Conservation (phyloP, 2,888 invertebrate species). For the Himalopsyche tibetana region DNA sequence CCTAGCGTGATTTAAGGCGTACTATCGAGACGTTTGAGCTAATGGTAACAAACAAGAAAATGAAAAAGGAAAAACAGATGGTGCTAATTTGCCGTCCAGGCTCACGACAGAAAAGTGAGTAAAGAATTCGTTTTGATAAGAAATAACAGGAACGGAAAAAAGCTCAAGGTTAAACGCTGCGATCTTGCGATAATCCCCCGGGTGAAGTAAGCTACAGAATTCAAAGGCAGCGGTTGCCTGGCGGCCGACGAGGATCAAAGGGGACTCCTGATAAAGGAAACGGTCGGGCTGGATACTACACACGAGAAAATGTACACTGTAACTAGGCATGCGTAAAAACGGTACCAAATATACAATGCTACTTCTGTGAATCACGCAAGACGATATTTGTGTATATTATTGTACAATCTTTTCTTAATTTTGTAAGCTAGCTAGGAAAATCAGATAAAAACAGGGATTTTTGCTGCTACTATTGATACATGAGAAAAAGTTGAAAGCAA, state of each 20-base stretch:
- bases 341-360: too few species aligned
- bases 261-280: not conserved
- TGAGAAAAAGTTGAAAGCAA: too few species aligned
- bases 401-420: too few species aligned
- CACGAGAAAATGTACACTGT: too few species aligned
- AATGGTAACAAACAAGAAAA: not conserved
- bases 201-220: conserved; percentile 18
- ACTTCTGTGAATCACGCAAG: too few species aligned
- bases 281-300: not conserved
- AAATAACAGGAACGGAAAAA: not conserved
- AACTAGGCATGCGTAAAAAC: too few species aligned
- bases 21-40: too few species aligned
- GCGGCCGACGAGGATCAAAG: conserved; percentile 8
- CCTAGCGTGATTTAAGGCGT: too few species aligned
- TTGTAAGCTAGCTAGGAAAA: too few species aligned
- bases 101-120: not conserved
- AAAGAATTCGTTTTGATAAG: conserved; percentile 32
- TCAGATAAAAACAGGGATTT: too few species aligned
- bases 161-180: conserved; percentile 20
- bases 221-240: conserved; percentile 7
- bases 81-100: not conserved
- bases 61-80: conserved; percentile 16
- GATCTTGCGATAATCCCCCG: conserved; percentile 25
- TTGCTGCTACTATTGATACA: too few species aligned
- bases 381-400: too few species aligned